Percentiles rank a stretch among this genome's conserved stretches.
Conservation (phyloP, 1,140 invertebrate genomes). For the Rhyacophila brunnea region DNA sequence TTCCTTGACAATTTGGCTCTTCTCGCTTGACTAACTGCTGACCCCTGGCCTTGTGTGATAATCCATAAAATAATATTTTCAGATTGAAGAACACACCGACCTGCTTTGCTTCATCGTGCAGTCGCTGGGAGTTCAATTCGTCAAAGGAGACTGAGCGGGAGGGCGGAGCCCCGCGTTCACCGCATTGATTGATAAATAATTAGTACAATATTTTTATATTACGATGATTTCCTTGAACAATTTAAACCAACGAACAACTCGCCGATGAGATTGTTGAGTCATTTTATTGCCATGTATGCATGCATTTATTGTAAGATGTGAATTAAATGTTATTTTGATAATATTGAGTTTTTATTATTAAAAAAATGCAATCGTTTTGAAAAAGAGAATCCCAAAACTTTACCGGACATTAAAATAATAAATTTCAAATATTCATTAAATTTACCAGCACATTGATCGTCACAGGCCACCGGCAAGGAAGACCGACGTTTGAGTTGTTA, state of each 20-base stretch:
- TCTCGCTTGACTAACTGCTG: too few species aligned
- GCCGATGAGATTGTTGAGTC: constrained; percentile 10
- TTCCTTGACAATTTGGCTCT: too few species aligned
- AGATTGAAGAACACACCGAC: constrained; percentile 89
- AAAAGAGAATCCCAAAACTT: too few species aligned
- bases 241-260: constrained; percentile 8
- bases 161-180: constrained; percentile 14
- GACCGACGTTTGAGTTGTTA: too few species aligned
- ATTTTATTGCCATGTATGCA: constrained; percentile 30
- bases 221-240: constrained; percentile 5
- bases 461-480: too few species aligned
- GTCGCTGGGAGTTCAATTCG: constrained; percentile 69
- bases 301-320: constrained; percentile 11
- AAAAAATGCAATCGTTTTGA: too few species aligned
- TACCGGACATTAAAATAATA: too few species aligned
- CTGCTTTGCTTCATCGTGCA: constrained; percentile 85
- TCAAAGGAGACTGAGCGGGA: constrained; percentile 39
- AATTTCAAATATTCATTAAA: too few species aligned
- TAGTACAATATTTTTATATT: constrained; percentile 12
- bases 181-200: neutral
- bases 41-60: constrained; percentile 12
- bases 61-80: constrained; percentile 42
- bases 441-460: too few species aligned
- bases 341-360: constrained; percentile 3
- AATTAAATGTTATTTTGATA: constrained; percentile 17